Conservation (phyloP, 2,113 vertebrate genomes). For the Perca schrenkii region DNA sequence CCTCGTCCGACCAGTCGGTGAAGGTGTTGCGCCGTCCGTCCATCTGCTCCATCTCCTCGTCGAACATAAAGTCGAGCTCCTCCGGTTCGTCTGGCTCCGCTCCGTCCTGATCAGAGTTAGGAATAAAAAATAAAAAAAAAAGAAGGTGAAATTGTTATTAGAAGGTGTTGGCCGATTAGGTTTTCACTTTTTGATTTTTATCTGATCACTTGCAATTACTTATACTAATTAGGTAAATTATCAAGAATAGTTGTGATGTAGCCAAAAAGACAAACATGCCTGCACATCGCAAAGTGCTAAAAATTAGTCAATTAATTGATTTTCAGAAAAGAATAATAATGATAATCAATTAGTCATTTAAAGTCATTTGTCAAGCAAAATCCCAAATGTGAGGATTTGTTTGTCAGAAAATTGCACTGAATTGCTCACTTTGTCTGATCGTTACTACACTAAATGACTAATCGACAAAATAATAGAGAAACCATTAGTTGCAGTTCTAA, state of each 20-base stretch:
- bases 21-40: conserved; percentile 98
- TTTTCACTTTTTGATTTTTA: background rate
- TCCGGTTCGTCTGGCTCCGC: conserved; percentile 95
- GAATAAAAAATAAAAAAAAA: no score
- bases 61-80: conserved; percentile 98
- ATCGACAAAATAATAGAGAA: background rate
- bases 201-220: no score
- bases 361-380: background rate
- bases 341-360: background rate
- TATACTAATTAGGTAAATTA: no score
- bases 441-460: background rate
- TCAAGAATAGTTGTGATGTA: background rate
- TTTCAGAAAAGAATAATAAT: background rate
- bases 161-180: background rate
- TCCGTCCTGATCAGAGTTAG: conserved; percentile 49
- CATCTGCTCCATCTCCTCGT: conserved; percentile 99
- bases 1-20: conserved; percentile 97
- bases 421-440: no score
- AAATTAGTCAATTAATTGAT: background rate
- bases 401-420: no score
- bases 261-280: background rate
- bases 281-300: background rate
- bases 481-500: background rate
- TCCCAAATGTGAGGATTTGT: background rate
- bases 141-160: background rate